Base-by-base conservation (phyloP, 2,113 vertebrate species). In the Pterocles gutturalis region DNA sequence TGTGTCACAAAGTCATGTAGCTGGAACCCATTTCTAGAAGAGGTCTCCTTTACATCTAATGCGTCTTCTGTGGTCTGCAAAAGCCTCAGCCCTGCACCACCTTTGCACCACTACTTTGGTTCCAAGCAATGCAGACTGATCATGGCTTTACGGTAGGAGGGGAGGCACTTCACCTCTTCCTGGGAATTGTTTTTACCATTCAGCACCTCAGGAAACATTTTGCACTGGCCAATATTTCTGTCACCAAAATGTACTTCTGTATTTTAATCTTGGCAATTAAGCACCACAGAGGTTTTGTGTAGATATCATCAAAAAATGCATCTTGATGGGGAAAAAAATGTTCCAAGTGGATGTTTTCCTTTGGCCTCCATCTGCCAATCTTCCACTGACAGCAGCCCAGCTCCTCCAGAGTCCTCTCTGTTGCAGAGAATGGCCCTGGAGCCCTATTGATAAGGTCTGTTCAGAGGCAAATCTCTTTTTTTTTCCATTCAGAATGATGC, bases 301-400 rank as follows among this genome's bases (percentile, higher is more conserved):
- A 33, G 33, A n/a, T n/a, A 20, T 34, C 1, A 0, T 64, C 1
- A 0, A 57, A 73, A 93, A 73, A n/a, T 17, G 19, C 5, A 34
- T 45, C 73, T 54, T 21, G 54, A 20, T 71, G 60, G 43, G 38
- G 19, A 12, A 65, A 36, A 82, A 34, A 9, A 1, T 11, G 19
- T 58, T 53, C 62, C 53, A 43, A 45, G 53, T 17, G 15, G 67
- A n/a, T 62, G 8, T 79, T 87, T 84, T 66, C 36, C 24, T 60
- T 65, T 60, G 41, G 70, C 29, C 15, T 77, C 58, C 9, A 7
- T 22, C 53, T 73, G 43, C 41, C n/a, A 41, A 5, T 38, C 33
- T 51, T 72, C 53, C 34, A 45, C 60, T 29, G 53, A 18, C 58
- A 77, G 49, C 62, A 53, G 3, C 36, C 22, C 67, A 53, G 31